Conservation (phyloP, 2,113 vertebrate genomes). For the Cephalophus harveyi region DNA sequence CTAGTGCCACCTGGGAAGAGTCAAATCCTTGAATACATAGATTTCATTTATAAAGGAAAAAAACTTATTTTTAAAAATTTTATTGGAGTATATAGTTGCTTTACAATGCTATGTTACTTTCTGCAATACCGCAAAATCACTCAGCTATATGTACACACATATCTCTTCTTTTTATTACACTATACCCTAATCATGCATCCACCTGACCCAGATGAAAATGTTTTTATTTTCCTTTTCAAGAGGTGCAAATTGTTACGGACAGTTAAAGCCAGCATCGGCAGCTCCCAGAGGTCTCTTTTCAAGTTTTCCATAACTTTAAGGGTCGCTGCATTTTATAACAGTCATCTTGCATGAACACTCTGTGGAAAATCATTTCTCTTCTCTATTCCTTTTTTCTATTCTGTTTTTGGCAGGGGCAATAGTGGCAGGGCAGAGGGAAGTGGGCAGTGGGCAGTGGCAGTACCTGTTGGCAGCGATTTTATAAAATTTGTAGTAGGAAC, state of each 20-base stretch:
- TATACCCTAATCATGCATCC: background rate
- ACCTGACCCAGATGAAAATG: background rate
- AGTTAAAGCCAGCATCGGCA: background rate
- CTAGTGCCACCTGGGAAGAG: background rate
- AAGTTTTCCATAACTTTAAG: background rate
- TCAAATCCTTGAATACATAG: background rate
- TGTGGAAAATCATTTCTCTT: background rate
- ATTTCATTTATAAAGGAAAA: background rate
- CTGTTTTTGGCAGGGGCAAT: no score
- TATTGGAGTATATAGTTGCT: background rate
- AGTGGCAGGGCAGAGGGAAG: background rate
- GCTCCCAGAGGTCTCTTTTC: background rate
- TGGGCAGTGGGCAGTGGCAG: background rate
- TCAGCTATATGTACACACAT: background rate
- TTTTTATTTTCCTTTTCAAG: background rate
- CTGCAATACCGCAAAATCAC: background rate
- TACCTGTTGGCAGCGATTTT: background rate
- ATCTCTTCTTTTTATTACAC: background rate
- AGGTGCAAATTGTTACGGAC: background rate
- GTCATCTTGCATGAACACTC: background rate
- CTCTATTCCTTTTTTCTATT: background rate
- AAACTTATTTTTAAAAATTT: background rate
- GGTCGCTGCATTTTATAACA: background rate
- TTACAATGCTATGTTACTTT: background rate
- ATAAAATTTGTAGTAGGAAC: background rate